These are phyloP conservation scores for Lethrus apterus DNA, from an alignment of 1,140 invertebrate genomes.

Conservation along the genomic window DNA sequence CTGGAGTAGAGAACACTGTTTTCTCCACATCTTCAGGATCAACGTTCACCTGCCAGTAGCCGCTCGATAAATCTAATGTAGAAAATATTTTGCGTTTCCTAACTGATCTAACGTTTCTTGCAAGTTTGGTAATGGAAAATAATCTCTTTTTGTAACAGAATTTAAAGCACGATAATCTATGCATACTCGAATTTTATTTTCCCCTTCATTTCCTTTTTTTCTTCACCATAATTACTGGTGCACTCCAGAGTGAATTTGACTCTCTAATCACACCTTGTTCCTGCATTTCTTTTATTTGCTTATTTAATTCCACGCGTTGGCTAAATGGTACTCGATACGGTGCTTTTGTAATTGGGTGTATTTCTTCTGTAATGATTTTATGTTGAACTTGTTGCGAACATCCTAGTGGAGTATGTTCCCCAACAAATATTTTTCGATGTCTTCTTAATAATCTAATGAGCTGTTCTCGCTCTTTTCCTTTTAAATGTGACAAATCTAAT, in stretches of 20 bases:
- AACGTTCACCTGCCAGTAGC: conserved; percentile 44
- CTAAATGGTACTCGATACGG: conserved; percentile 17
- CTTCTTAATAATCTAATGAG: not conserved
- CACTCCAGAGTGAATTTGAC: conserved; percentile 35
- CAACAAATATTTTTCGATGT: conserved; percentile 12
- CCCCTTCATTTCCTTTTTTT: conserved; percentile 32
- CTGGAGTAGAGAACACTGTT: conserved; percentile 39
- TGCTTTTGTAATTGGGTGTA: conserved; percentile 3
- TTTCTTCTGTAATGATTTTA: conserved; percentile 14
- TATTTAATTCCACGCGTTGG: conserved; percentile 12
- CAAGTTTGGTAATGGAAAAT: conserved; percentile 44
- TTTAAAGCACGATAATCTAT: conserved; percentile 35
- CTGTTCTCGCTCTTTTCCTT: not conserved
- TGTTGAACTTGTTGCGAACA: conserved; percentile 14
- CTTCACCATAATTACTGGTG: conserved; percentile 40
- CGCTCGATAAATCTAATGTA: conserved; percentile 38
- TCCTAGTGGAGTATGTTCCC: not conserved
- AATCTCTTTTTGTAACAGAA: conserved; percentile 35
- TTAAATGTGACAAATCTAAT: not conserved
- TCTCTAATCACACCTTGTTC: conserved; percentile 30
- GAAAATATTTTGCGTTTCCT: conserved; percentile 34
- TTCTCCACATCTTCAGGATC: conserved; percentile 36
- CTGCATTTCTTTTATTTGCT: conserved; percentile 28
- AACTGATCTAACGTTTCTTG: conserved; percentile 40
- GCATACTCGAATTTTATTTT: conserved; percentile 22